Evolutionary conservation across 92 coral and sea anemone genomes (phyloP), one percentile per base, ranked within the genome.

Genomic region (Phenganax marumi): DNA sequence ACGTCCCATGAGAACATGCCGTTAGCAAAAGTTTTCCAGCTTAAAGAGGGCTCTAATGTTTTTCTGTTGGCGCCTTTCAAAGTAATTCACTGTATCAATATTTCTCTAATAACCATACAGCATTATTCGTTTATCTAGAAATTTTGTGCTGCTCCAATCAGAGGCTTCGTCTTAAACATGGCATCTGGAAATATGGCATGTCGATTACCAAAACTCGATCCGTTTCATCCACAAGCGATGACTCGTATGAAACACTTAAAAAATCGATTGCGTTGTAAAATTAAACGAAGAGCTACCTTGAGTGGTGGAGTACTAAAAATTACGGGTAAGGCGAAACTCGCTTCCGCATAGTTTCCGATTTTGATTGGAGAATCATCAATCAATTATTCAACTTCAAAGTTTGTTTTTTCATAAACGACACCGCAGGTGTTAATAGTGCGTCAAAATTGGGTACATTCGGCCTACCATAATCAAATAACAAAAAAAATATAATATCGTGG

Each of bases 141-240:
- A 25, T 25, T 23, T 10, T 66, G 72, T 33, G 72, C 72, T 33
- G n/a, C 33, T 6, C 72, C 72, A 66, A 66, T 66, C 25, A 49
- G 49, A 33, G 72, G 72, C 7, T 66, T 25, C 43, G 49, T 24
- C 3, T 3, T 66, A 49, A 66, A 66, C 72, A 23, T 10, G 72
- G 24, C 48, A n/a, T 66, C 72, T 10, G 50, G 49, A 8, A 25
- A 6, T 10, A 18, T 47, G 43, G 43, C 72, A 23, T 66, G 72
- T 66, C 72, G 50, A 49, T 25, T 66, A 66, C 72, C 72, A 66
- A 66, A 66, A 66, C 72, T 66, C 12, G 72, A 66, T 66, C 72
- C 72, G 24, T 66, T 66, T 22, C 72, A 66, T 18, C 49, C 48
- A 3, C 17, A 66, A 47, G 72, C 72, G 17, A 66, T 66, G 72